Percentiles rank a stretch among this genome's conserved stretches.
Evolutionary conservation across 1,140 invertebrate species (phyloP).

Genomic region (Apis mellifera): Amel_HAv3.1 CM009935.2:673001-673500

Average conservation of each 20-base stretch:
- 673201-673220: slow-evolving; percentile 50
- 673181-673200: slow-evolving; percentile 62
- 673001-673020: slow-evolving; percentile 70
- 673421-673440: too few relatives aligned
- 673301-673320: background rate
- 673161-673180: slow-evolving; percentile 74
- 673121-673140: background rate
- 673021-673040: slow-evolving; percentile 17
- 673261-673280: background rate
- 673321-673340: too few relatives aligned
- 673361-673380: background rate
- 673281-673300: background rate
- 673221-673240: slow-evolving; percentile 40
- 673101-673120: background rate
- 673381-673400: background rate
- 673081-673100: slow-evolving; percentile 4
- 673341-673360: background rate
- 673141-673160: slow-evolving; percentile 59
- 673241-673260: background rate
- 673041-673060: slow-evolving; percentile 73
- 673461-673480: too few relatives aligned
- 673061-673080: slow-evolving; percentile 62
- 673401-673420: too few relatives aligned
- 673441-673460: too few relatives aligned
- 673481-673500: too few relatives aligned